Conservation (phyloP, 2,113 vertebrate genomes). For the Proteles cristata region DNA sequence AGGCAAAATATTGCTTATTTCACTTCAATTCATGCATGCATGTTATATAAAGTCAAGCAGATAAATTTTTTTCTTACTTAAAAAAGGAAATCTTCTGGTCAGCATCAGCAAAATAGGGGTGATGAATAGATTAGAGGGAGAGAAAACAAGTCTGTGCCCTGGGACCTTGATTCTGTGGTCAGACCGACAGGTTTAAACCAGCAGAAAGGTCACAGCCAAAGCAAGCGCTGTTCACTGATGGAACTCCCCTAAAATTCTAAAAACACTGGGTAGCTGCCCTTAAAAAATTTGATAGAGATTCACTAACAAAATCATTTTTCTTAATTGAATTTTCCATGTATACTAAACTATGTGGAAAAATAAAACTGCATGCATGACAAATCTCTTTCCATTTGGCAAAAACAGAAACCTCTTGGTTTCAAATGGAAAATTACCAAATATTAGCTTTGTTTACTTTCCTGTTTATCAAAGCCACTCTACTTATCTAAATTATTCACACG, state of each 20-base stretch:
- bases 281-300: conserved; percentile 48
- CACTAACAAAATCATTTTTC: conserved; percentile 41
- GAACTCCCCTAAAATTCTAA: conserved; percentile 64
- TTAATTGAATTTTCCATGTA: conserved; percentile 69
- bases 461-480: conserved; percentile 24
- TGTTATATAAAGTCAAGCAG: neutral
- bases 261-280: neutral
- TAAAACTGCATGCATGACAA: conserved; percentile 37
- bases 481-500: neutral
- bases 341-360: conserved; percentile 56
- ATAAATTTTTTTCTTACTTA: conserved; percentile 23
- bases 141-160: neutral
- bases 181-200: conserved; percentile 44
- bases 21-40: neutral
- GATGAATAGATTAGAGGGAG: conserved; percentile 6
- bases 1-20: neutral
- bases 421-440: conserved; percentile 71
- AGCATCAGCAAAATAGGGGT: conserved; percentile 51
- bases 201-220: conserved; percentile 70
- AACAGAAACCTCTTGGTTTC: conserved; percentile 65
- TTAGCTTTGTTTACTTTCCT: conserved; percentile 62
- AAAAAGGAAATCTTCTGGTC: conserved; percentile 62
- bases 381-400: conserved; percentile 68
- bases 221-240: neutral
- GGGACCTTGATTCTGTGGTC: conserved; percentile 63